Evolutionary conservation across 2,113 vertebrate genomes (phyloP), one percentile per base, ranked within the genome.

Genomic region (Cheilinus undulatus): DNA sequence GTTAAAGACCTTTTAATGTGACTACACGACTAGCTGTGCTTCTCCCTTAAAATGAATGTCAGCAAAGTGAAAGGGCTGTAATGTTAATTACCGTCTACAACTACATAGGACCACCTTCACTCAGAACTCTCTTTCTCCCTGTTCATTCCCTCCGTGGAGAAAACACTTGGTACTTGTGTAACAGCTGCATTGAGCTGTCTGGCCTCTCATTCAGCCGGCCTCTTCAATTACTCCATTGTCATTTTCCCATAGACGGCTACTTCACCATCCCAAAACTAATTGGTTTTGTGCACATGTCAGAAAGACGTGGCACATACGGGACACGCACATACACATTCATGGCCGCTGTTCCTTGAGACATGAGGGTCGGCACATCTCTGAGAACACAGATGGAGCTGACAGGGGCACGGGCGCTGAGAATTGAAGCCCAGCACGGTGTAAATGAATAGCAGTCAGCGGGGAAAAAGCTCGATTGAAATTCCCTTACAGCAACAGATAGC

Each of bases 211-310:
- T 85, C 75, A 75, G 36, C 20, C 81, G 14, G 76, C 69, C 67
- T 88, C 86, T 83, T 92, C 90, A 91, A 86, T 91, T 85, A 88
- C 79, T 67, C 82, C 78, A 86, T 90, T 89, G 83, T 87, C 69
- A 86, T 85, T 84, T 89, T 81, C 69, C 67, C 84, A 74, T 79
- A 65, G 73, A 58, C 73, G 27, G 62, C 71, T 75, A 72, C 79
- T 86, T 86, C 83, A 54, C 67, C 74, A 58, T 89, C 82, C 78
- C 80, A 84, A 81, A 87, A 89, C 83, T 88, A 90, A 92, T 91
- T 93, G 87, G 81, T 90, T 92, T 89, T 90, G 84, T 78, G 86
- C 78, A 83, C 81, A 84, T 74, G 82, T 83, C 78, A 76, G 73
- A 69, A 70, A 75, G 60, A 53, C 13, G 36, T n/a, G 48, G 63